These are phyloP conservation scores for Gallinago solitaria DNA, from an alignment of 2,797 vertebrate genomes.

Conservation along the genomic window DNA sequence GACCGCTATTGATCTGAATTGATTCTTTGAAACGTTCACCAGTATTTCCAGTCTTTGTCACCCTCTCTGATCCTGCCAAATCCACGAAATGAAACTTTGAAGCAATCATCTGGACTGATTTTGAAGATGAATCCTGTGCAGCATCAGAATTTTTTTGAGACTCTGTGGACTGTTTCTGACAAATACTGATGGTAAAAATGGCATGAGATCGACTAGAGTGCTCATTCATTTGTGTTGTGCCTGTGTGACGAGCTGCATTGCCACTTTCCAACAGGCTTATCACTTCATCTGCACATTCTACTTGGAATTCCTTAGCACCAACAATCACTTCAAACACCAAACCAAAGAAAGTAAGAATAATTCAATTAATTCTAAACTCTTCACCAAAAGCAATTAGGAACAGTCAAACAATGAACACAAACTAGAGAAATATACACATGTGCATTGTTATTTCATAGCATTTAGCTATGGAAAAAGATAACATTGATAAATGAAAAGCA, in stretches of 20 bases:
- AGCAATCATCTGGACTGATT: constrained; percentile 54
- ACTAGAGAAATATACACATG: background rate
- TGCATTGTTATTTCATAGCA: background rate
- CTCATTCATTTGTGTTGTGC: constrained; percentile 87
- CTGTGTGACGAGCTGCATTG: constrained; percentile 83
- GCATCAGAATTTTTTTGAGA: constrained; percentile 13
- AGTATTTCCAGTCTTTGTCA: constrained; percentile 87
- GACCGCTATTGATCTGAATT: constrained; percentile 86
- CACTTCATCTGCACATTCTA: constrained; percentile 85
- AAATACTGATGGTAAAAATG: constrained; percentile 86
- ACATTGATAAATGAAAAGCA: background rate
- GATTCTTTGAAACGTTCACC: constrained; percentile 89
- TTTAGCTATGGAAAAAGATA: background rate
- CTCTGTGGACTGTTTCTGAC: constrained; percentile 67
- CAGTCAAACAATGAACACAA: background rate
- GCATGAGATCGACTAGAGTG: constrained; percentile 90
- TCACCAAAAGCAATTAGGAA: background rate
- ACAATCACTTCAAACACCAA: constrained; percentile 83
- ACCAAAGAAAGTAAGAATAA: constrained; percentile 22
- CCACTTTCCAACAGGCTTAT: constrained; percentile 83
- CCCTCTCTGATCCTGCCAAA: constrained; percentile 90
- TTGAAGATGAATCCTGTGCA: constrained; percentile 45
- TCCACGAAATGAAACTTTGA: constrained; percentile 93
- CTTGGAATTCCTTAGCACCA: constrained; percentile 85
- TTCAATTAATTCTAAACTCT: constrained; percentile 1